A percentile compares a stretch with the other conserved stretches of the same genome.
Conservation (phyloP, 1,140 invertebrate genomes). For the Aphelenchoides fujianensis region DNA sequence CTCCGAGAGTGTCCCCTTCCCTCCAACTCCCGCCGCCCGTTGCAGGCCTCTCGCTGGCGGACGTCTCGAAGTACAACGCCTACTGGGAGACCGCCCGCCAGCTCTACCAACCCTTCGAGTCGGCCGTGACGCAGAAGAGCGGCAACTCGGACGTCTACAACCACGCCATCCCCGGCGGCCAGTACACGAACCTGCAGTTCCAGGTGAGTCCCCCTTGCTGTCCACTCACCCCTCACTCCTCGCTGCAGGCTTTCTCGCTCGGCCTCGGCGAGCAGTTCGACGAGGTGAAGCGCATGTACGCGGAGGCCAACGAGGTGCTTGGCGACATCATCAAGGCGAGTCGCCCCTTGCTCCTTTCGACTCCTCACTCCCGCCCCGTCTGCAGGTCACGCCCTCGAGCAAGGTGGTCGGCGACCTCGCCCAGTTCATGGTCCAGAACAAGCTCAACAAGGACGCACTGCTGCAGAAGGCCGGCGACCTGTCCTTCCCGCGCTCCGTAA, state of each 20-base stretch:
- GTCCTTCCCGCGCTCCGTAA: conserved; percentile 93
- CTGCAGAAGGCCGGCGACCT: conserved; percentile 84
- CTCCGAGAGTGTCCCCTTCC: conserved; percentile 24
- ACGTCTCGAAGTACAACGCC: conserved; percentile 88
- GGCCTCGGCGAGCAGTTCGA: conserved; percentile 97
- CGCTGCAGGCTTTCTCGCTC: conserved; percentile 89
- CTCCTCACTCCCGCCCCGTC: conserved; percentile 67
- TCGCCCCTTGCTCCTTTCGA: too few relatives aligned
- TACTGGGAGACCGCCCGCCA: conserved; percentile 98
- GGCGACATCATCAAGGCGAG: conserved; percentile 92
- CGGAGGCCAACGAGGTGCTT: conserved; percentile 86
- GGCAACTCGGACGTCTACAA: conserved; percentile 98
- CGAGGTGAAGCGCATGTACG: conserved; percentile 86
- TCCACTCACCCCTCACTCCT: too few relatives aligned
- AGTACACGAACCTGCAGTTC: conserved; percentile 99
- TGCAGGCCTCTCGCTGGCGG: conserved; percentile 72
- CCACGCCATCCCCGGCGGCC: conserved; percentile 97
- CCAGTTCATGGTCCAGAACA: conserved; percentile 99
- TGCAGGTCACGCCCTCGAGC: conserved; percentile 86
- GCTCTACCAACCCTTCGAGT: conserved; percentile 96
- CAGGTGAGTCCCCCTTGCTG: too few relatives aligned
- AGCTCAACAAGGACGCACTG: conserved; percentile 79
- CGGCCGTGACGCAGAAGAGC: conserved; percentile 94
- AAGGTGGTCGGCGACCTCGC: conserved; percentile 98
- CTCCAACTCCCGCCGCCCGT: not conserved